Conservation (phyloP, 1,140 invertebrate genomes). For the Manduca sexta region DNA sequence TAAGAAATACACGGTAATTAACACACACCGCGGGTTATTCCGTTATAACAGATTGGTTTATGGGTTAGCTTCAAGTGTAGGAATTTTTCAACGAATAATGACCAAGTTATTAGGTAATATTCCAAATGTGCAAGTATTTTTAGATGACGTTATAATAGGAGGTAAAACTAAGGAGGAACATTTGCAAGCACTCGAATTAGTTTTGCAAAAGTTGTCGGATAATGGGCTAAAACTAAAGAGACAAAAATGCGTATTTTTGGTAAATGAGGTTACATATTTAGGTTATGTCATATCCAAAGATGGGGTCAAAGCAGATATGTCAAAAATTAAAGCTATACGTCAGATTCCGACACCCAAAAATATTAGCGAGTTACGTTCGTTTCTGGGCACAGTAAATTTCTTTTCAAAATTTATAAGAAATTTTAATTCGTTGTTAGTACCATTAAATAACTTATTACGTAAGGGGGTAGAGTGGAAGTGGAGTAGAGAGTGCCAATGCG, state of each 20-base stretch:
- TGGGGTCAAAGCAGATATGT: conserved; percentile 33
- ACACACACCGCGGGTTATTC: conserved; percentile 34
- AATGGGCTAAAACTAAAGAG: conserved; percentile 28
- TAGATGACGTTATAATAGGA: conserved; percentile 27
- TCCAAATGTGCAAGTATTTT: conserved; percentile 22
- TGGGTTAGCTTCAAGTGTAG: conserved; percentile 23
- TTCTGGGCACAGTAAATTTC: conserved; percentile 41
- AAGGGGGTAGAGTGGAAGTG: conserved; percentile 24
- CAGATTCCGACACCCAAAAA: conserved; percentile 34
- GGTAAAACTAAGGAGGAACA: conserved; percentile 2
- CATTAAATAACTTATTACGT: conserved; percentile 34
- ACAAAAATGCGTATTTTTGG: conserved; percentile 32
- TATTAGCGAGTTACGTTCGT: conserved; percentile 40
- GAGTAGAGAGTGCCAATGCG: conserved; percentile 14
- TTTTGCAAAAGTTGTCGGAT: conserved; percentile 7
- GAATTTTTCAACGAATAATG: conserved; percentile 28
- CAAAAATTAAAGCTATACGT: conserved; percentile 52
- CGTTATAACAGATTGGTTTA: too few relatives aligned
- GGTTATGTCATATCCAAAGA: conserved; percentile 28
- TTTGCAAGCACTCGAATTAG: conserved; percentile 10
- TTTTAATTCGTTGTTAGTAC: conserved; percentile 11
- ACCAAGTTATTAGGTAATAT: conserved; percentile 18
- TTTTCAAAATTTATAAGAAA: conserved; percentile 40
- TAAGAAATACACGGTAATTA: too few relatives aligned
- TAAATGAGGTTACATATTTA: conserved; percentile 30